These are phyloP conservation scores for Petrolisthes manimaculis DNA, from an alignment of 2,888 invertebrate species.

Conservation along the genomic window DNA sequence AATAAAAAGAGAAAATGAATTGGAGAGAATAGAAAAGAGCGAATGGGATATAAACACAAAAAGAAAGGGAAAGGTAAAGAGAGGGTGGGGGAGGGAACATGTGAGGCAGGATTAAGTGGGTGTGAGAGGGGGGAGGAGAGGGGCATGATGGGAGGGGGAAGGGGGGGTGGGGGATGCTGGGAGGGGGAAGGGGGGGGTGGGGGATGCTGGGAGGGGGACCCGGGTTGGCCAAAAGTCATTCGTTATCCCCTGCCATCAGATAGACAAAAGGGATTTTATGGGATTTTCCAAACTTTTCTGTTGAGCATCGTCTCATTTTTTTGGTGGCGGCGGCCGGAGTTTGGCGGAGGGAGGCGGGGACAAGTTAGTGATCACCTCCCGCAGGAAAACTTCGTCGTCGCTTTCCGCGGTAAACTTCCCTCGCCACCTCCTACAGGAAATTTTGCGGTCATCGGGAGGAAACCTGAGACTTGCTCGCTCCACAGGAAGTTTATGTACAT, in stretches of 20 bases:
- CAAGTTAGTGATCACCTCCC: conserved; percentile 11
- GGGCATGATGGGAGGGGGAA: too few species aligned
- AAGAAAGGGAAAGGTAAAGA: not conserved
- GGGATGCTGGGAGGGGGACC: conserved; percentile 35
- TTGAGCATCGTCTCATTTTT: conserved; percentile 46
- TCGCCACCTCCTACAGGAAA: too few species aligned
- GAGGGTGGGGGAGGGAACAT: not conserved
- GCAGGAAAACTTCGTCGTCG: not conserved
- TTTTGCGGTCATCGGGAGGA: too few species aligned
- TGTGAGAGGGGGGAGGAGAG: not conserved
- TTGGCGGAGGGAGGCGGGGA: conserved; percentile 21
- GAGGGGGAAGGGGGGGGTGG: not conserved
- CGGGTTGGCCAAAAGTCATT: conserved; percentile 50
- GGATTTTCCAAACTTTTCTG: conserved; percentile 57
- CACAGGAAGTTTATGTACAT: too few species aligned
- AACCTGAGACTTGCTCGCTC: too few species aligned
- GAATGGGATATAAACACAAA: not conserved
- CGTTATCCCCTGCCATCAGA: conserved; percentile 57
- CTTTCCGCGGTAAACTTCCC: too few species aligned
- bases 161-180: not conserved
- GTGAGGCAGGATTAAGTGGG: not conserved
- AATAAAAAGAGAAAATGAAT: not conserved
- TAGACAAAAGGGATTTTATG: conserved; percentile 61
- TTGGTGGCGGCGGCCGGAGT: not conserved
- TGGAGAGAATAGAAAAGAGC: not conserved